Evolutionary conservation across 2,113 vertebrate species (phyloP), one percentile per base, ranked within the genome.

Genomic region (Chauna torquata): DNA sequence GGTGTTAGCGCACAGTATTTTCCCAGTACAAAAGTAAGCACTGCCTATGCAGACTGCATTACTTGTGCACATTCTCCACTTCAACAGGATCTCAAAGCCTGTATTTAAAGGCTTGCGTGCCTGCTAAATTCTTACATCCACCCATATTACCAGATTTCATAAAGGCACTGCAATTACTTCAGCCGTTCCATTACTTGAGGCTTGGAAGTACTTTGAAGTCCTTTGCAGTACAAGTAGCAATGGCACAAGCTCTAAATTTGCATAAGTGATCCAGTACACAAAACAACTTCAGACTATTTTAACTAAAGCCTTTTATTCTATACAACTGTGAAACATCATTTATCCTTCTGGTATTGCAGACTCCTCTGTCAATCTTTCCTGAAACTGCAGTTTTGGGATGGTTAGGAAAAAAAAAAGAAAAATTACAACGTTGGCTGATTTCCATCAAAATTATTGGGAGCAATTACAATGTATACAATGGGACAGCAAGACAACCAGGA

Each of bases 231-330:
- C 8, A 72, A 32, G 34, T 10, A 38, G 57, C 49, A 83, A 25
- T 1, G 7, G 40, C 22, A 38, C 62, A 70, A 86, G 69, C 69
- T 75, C 83, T 64, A 24, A 50, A 84, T 68, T 1, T 3, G 19
- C 11, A 6, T 20, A 72, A 50, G 9, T 68, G 57, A 95, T 91
- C 82, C 83, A 86, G 58, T 6, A 94, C 75, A 95, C 82, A 86
- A 66, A 92, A 71, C 83, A 54, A 76, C 76, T 75, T 47, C 23
- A 71, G 95, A 94, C 38, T 88, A 90, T 96, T 97, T 97, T 98
- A 98, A 97, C 98, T 98, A 98, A 98, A 98, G 98, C 92, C 92
- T 98, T 98, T 98, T 98, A 98, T 98, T 98, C 97, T 98, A 97
- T 97, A 98, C 97, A 98, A 97, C 91, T 95, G 96, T 96, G 97